These are phyloP conservation scores for Epinotia nisella DNA, from an alignment of 2,888 invertebrate genomes.

Conservation along the genomic window DNA sequence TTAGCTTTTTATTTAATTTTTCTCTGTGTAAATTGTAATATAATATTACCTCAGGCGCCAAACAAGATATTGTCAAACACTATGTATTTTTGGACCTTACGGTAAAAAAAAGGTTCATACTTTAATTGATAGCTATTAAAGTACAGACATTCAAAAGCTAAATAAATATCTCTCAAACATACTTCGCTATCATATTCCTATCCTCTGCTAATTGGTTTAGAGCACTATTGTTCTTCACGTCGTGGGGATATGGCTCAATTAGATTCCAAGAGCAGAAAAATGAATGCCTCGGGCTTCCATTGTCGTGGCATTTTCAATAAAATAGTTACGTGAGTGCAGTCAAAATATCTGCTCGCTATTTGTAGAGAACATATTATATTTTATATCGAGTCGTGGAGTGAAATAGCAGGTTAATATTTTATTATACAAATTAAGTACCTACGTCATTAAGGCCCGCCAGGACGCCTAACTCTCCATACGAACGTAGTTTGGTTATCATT, in stretches of 20 bases:
- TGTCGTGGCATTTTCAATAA: conserved; percentile 44
- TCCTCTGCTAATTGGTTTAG: conserved; percentile 15
- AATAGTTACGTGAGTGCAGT: conserved; percentile 36
- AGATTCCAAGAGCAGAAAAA: conserved; percentile 44
- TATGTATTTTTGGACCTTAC: no score
- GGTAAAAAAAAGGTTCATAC: no score
- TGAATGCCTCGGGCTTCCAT: conserved; percentile 44
- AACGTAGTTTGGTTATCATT: no score
- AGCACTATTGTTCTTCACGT: conserved; percentile 22
- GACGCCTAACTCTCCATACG: no score
- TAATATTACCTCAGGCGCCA: no score
- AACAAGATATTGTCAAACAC: no score
- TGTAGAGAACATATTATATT: background rate
- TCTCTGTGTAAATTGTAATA: no score
- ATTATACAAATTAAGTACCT: no score
- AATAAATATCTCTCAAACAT: background rate
- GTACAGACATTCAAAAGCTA: background rate
- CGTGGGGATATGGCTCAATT: conserved; percentile 42
- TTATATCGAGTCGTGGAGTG: background rate
- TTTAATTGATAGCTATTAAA: no score
- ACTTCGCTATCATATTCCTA: background rate
- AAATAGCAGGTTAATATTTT: background rate
- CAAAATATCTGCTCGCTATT: conserved; percentile 1
- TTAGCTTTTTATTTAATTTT: no score
- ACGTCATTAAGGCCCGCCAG: no score